phyloP scores from a whole-genome alignment of 2,113 vertebrate species.

The Embiotoca jacksoni region DNA sequence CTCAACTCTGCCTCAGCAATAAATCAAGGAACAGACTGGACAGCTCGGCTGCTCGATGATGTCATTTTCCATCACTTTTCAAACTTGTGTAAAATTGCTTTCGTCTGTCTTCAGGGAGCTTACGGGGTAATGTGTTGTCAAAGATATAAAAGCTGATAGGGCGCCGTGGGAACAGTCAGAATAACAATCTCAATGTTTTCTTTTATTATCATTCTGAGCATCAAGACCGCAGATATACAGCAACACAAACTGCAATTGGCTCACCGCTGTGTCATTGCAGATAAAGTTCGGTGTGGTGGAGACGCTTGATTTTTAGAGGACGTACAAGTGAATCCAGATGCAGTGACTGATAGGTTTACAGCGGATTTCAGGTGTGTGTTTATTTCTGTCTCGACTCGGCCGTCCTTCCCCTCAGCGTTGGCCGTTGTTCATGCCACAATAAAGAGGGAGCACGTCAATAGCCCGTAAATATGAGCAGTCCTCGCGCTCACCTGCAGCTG shows the following conservation, averaged over 20 bases:
- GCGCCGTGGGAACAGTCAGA: slow-evolving; percentile 59
- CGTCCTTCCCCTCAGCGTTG: slow-evolving; percentile 47
- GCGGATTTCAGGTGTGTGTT: slow-evolving; percentile 39
- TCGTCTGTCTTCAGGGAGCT: slow-evolving; percentile 70
- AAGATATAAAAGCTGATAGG: slow-evolving; percentile 73
- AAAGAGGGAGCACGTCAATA: slow-evolving; percentile 56
- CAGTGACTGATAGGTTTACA: slow-evolving; percentile 58
- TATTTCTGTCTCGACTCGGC: slow-evolving; percentile 43
- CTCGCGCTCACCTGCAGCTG: slow-evolving; percentile 7
- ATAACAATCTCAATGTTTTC: slow-evolving; percentile 65
- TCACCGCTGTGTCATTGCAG: slow-evolving; percentile 54
- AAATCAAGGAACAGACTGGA: slow-evolving; percentile 56
- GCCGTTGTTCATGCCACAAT: slow-evolving; percentile 62
- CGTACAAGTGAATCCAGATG: slow-evolving; percentile 42
- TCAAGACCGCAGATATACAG: slow-evolving; percentile 47
- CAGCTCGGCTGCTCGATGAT: slow-evolving; percentile 58
- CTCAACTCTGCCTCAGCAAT: slow-evolving; percentile 31
- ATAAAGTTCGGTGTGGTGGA: slow-evolving; percentile 38
- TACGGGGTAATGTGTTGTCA: slow-evolving; percentile 73
- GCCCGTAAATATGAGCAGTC: slow-evolving; percentile 69
- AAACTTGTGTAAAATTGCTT: slow-evolving; percentile 74
- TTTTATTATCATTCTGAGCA: slow-evolving; percentile 66
- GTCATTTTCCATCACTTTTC: slow-evolving; percentile 76
- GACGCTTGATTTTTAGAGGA: slow-evolving; percentile 54
- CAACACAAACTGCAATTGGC: slow-evolving; percentile 56